phyloP scores from a whole-genome alignment of 2,797 vertebrate species.

The Chelonia mydas region DNA sequence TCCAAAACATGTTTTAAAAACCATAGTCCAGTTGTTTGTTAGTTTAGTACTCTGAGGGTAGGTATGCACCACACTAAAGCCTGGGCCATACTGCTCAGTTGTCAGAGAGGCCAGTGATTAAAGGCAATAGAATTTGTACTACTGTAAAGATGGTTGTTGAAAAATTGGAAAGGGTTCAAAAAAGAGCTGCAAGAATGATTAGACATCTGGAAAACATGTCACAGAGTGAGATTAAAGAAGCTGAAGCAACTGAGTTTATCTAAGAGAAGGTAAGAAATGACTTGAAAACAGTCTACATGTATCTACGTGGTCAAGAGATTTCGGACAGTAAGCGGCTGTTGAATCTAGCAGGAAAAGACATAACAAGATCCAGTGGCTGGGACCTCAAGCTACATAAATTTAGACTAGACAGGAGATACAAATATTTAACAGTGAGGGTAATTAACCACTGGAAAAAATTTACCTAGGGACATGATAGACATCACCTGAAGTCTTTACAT shows the following conservation, averaged over 20 bases:
- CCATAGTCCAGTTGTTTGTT: neutral
- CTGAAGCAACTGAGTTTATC: neutral
- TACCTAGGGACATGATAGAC: neutral
- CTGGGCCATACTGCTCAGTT: neutral
- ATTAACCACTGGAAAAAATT: neutral
- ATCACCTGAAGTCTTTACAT: neutral
- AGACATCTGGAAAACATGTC: neutral
- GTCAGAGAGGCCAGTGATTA: neutral
- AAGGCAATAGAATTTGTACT: neutral
- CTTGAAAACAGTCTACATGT: neutral
- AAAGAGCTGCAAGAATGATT: neutral
- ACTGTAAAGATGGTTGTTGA: neutral
- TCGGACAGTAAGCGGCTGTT: neutral
- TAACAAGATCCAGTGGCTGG: neutral
- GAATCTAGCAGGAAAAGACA: neutral
- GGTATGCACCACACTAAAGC: neutral
- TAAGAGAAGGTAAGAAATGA: neutral
- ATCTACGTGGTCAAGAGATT: neutral
- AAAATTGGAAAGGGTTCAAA: neutral
- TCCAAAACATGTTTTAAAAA: neutral
- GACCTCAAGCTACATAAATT: neutral
- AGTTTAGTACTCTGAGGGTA: neutral
- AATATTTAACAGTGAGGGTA: neutral
- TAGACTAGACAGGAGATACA: neutral
- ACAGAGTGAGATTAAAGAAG: neutral